Conservation (phyloP, 2,113 vertebrate genomes). For the Eonycteris spelaea region DNA sequence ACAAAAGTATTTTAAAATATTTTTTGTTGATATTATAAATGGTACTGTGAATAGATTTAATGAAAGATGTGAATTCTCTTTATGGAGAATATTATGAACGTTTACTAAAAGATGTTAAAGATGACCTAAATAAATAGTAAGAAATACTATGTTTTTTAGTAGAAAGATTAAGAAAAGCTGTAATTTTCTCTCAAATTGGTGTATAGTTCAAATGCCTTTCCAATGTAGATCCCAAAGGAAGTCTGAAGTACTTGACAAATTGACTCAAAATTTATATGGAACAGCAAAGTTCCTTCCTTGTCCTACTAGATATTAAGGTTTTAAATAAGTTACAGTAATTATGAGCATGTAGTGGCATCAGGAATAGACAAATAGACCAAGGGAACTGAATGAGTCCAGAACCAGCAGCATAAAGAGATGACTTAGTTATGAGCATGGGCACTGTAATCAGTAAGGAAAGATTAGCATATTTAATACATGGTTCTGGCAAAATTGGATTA, state of each 20-base stretch:
- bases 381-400: background rate
- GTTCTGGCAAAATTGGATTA: background rate
- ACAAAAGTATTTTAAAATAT: background rate
- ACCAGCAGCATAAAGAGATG: background rate
- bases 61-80: background rate
- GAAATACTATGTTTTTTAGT: background rate
- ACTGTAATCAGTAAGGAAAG: background rate
- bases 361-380: background rate
- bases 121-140: background rate
- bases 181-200: background rate
- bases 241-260: background rate
- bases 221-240: background rate
- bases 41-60: background rate
- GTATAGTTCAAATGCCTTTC: conserved; percentile 2
- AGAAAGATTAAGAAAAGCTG: conserved; percentile 23
- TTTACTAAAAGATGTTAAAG: background rate
- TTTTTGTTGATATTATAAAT: background rate
- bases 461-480: background rate
- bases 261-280: background rate
- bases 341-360: background rate
- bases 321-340: background rate
- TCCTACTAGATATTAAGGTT: background rate
- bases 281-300: background rate
- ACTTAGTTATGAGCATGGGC: background rate
- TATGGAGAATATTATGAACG: background rate